Base-by-base conservation (phyloP, 2,888 invertebrate genomes). In the Ennomos erosarius region DNA sequence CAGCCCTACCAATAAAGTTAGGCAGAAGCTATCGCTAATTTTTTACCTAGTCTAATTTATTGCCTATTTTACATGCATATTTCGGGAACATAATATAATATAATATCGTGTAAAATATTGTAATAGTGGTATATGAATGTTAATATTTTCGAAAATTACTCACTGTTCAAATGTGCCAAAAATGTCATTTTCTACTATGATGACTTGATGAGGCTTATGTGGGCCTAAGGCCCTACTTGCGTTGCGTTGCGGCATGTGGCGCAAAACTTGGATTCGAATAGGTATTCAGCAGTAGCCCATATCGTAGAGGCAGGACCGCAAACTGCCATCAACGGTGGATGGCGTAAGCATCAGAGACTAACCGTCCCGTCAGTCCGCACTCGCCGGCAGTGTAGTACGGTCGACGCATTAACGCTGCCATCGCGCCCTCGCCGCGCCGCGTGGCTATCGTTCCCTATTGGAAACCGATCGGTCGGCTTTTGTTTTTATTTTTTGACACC, bases 331-430 rank as follows among this genome's bases (percentile, higher is more conserved):
- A 63, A 50, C 64, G 6, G 52, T 6, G 26, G 1, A 1, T 3
- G 6, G 26, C 4, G 26, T 26, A 1, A 26, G 26, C 4, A n/a
- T 6, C 26, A 16, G 16, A 26, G 26, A 26, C 26, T 6, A 26
- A 26, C 26, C 26, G 64, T 65, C 62, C 64, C 59, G 62, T 73
- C 79, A 79, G 81, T 79, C 61, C 70, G 78, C 73, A 74, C 67
- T 64, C 62, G 75, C 59, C 76, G 68, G 65, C 70, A 59, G 55
- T 43, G 69, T 65, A 64, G 62, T 69, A 64, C 67, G 68, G 68
- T 67, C 67, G 68, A 16, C 34, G 47, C 39, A 56, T 38, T 64
- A 58, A 65, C 64, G 65, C 69, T 62, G 56, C 55, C 44, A 58
- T 65, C 13, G 40, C 70, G 76, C 71, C 72, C 67, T 59, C 65